These are phyloP conservation scores for Conus ventricosus DNA, from an alignment of 1,140 invertebrate genomes.

Conservation along the genomic window DNA sequence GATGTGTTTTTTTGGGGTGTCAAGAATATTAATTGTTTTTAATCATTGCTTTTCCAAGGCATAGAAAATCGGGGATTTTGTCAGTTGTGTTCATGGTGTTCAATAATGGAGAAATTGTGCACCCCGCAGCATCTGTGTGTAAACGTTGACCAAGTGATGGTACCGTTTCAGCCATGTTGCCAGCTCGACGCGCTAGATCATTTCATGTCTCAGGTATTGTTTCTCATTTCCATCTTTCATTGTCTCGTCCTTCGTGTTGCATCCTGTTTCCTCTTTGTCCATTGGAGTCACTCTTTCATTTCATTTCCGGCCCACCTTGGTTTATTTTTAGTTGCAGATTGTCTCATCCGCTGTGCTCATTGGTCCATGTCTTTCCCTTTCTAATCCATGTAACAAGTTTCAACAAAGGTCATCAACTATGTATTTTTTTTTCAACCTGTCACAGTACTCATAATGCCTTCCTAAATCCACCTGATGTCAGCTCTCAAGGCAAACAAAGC, in stretches of 20 bases:
- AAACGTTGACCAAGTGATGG: conserved; percentile 21
- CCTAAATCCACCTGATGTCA: no score
- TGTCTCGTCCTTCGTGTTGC: neutral
- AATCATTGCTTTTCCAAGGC: no score
- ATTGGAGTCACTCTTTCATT: neutral
- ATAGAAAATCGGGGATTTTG: no score
- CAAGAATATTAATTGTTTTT: no score
- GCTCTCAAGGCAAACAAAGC: no score
- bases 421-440: neutral
- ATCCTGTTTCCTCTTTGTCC: conserved; percentile 16
- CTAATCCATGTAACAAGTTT: neutral
- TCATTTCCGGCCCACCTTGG: neutral
- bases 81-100: no score
- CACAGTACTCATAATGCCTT: no score
- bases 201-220: conserved; percentile 63
- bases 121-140: neutral
- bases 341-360: neutral
- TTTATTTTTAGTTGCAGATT: conserved; percentile 9
- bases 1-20: no score
- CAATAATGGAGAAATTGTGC: no score
- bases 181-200: conserved; percentile 50
- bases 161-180: conserved; percentile 44
- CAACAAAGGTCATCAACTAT: neutral
- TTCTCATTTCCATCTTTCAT: conserved; percentile 6
- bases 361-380: neutral